Percentiles rank a stretch among this genome's conserved stretches.
phyloP scores from a whole-genome alignment of 2,888 invertebrate genomes.

The Proisotoma minuta region DNA sequence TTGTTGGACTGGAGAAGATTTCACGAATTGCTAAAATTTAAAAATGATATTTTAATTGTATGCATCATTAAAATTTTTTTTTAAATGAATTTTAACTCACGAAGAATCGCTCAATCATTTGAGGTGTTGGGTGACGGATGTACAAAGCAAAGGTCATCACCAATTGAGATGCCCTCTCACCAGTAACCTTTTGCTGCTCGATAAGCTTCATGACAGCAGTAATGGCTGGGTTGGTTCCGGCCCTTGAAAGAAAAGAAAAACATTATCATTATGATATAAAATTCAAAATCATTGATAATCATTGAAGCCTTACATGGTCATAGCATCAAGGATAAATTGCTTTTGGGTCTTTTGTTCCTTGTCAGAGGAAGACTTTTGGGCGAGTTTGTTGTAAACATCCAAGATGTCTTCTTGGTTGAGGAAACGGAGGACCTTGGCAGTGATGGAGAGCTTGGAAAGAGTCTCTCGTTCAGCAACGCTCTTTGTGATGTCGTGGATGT shows the following conservation, averaged over 20 bases:
- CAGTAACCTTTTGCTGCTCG: conserved; percentile 44
- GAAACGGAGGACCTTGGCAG: conserved; percentile 45
- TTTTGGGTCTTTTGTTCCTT: conserved; percentile 18
- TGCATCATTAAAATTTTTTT: not conserved
- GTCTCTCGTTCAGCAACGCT: conserved; percentile 41
- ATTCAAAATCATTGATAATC: conserved; percentile 28
- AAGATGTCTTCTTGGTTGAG: conserved; percentile 43
- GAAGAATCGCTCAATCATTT: conserved; percentile 49
- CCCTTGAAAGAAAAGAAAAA: conserved; percentile 11
- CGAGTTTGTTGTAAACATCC: conserved; percentile 41
- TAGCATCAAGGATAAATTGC: conserved; percentile 35
- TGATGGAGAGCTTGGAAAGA: conserved; percentile 29
- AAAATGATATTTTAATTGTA: not conserved
- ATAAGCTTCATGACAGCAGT: conserved; percentile 49
- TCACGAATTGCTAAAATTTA: conserved; percentile 43
- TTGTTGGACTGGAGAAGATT: conserved; percentile 42
- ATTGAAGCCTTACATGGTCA: conserved; percentile 49
- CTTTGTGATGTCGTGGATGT: conserved; percentile 24
- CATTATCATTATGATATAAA: no score
- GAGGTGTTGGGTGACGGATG: conserved; percentile 50
- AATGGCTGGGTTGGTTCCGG: conserved; percentile 51
- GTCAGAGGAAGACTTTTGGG: conserved; percentile 13
- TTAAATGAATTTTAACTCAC: no score
- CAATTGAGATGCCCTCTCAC: conserved; percentile 47
- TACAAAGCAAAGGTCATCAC: conserved; percentile 48